These are phyloP conservation scores for Chrysochloris asiatica DNA, from an alignment of 2,113 vertebrate genomes.

Conservation along the genomic window DNA sequence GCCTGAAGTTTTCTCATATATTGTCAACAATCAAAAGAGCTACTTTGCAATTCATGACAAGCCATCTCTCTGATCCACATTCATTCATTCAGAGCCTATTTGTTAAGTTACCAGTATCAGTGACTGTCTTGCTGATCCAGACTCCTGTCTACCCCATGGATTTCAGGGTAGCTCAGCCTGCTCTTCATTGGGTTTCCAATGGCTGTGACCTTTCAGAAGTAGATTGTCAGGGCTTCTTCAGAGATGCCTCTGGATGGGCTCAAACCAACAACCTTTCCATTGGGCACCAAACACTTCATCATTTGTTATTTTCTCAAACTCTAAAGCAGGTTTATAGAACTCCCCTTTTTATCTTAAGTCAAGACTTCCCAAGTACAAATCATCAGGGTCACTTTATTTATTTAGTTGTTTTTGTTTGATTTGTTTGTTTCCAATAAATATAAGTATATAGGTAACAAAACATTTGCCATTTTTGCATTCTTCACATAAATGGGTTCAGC, in stretches of 20 bases:
- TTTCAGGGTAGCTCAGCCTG: background rate
- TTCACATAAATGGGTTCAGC: background rate
- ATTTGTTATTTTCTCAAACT: too few species aligned
- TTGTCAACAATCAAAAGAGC: constrained; percentile 10
- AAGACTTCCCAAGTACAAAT: background rate
- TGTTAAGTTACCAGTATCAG: background rate
- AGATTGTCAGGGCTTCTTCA: background rate
- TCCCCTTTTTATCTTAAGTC: background rate
- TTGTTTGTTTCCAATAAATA: too few species aligned
- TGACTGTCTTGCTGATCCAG: background rate
- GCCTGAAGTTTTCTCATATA: constrained; percentile 73
- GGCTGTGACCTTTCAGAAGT: background rate
- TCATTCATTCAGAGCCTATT: background rate
- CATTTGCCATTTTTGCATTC: background rate
- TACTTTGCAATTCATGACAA: constrained; percentile 1
- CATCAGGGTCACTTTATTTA: background rate
- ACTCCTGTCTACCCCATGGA: too few species aligned
- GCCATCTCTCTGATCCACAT: constrained; percentile 4
- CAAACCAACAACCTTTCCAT: background rate
- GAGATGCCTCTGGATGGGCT: background rate
- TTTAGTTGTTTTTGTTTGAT: background rate
- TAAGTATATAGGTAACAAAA: background rate
- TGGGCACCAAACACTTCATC: background rate
- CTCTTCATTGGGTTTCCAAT: background rate
- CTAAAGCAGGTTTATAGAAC: too few species aligned